These are phyloP conservation scores for Labroides dimidiatus DNA, from an alignment of 2,797 vertebrate species.

Conservation along the genomic window DNA sequence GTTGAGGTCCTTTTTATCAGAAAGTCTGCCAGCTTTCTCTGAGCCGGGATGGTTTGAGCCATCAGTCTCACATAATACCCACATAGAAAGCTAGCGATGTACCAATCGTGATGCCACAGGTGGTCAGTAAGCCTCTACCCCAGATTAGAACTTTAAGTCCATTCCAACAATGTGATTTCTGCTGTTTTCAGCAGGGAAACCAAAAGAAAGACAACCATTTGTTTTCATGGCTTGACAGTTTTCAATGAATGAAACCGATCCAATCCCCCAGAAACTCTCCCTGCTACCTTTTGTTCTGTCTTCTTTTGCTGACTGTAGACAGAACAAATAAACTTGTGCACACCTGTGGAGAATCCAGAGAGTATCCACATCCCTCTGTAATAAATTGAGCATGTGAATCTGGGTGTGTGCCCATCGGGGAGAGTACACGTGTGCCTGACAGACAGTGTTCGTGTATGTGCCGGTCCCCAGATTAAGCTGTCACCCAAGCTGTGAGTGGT, in stretches of 20 bases:
- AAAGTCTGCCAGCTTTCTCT: conserved; percentile 3
- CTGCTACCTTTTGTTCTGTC: conserved; percentile 4
- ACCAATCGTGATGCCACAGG: conserved; percentile 27
- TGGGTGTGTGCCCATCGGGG: background rate
- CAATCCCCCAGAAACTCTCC: conserved; percentile 28
- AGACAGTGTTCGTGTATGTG: background rate
- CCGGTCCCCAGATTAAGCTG: conserved; percentile 64
- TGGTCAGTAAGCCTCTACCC: conserved; percentile 23
- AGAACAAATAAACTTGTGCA: conserved; percentile 21
- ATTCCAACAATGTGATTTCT: conserved; percentile 35
- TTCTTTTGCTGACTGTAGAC: conserved; percentile 31
- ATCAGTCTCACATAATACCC: conserved; percentile 20
- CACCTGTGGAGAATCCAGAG: conserved; percentile 30
- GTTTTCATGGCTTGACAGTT: conserved; percentile 42
- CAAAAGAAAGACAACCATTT: conserved; percentile 33
- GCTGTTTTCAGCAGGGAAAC: conserved; percentile 20
- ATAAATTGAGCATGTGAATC: conserved; percentile 11
- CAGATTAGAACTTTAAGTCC: conserved; percentile 36
- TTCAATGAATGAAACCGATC: conserved; percentile 38
- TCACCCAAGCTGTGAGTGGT: conserved; percentile 50
- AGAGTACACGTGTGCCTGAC: background rate
- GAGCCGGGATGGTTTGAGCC: conserved; percentile 11
- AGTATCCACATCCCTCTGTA: conserved; percentile 21
- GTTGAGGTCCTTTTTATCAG: conserved; percentile 1
- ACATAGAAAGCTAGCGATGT: background rate